Evolutionary conservation across 2,113 vertebrate genomes (phyloP), one percentile per base, ranked within the genome.

Genomic region (Pelmatolapia mariae): DNA sequence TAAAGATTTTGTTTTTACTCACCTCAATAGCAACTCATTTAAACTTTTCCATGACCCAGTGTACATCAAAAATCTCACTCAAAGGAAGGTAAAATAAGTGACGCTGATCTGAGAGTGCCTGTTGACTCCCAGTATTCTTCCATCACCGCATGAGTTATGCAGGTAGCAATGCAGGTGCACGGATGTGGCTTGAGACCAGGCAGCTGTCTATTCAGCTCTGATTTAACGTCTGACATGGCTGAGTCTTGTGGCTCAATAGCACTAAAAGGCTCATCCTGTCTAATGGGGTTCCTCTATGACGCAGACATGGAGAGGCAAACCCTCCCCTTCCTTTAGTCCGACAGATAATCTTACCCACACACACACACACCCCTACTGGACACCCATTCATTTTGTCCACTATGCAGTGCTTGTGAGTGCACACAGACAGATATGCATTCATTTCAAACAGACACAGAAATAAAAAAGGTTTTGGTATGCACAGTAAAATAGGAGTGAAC

Each of bases 201-300:
- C 88, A 89, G 85, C 89, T 89, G 91, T 93, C 94, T 81, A 54
- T 88, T 94, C 87, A 59, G 87, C 90, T 15, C 86, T 95, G 95
- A 96, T 96, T 96, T 95, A 96, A 80, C 10, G 40, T 83, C 94
- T 89, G 91, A 93, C 93, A 93, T 68, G 80, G 90, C 63, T 91
- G 86, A 91, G 90, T 89, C 83, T 81, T 47, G 89, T 87, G 84
- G 92, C 90, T 96, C 95, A 95, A 95, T 96, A 96, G 94, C 95
- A 94, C 94, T 96, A 96, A 96, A 95, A 96, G 95, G 95, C 95
- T 95, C 94, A 95, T 96, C 94, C 92, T 73, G 84, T 87, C 93
- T 96, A 96, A 96, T 95, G 93, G 94, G 92, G 93, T 92, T 95
- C 93, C 95, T 94, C 92, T 94, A 84, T 95, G 95, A 96, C 90